These are phyloP conservation scores for Pitta sordida DNA, from an alignment of 2,113 vertebrate genomes.

Conservation along the genomic window DNA sequence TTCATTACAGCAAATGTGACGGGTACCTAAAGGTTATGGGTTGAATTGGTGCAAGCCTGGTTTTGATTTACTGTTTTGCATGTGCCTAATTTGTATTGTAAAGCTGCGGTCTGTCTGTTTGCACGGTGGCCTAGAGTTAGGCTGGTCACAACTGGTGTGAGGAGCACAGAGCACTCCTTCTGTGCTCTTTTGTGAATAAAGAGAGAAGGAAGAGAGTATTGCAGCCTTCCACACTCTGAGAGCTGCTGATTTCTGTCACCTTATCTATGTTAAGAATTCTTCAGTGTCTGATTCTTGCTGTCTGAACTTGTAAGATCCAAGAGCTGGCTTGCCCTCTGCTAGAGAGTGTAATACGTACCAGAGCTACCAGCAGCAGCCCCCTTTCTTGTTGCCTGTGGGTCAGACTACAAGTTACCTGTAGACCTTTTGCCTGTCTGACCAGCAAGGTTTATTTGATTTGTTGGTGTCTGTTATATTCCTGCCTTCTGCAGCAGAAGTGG, in stretches of 20 bases:
- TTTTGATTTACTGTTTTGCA: neutral
- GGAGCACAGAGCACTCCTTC: neutral
- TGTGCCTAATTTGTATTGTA: neutral
- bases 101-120: fast-evolving
- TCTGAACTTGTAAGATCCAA: neutral
- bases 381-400: neutral
- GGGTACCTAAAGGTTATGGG: neutral
- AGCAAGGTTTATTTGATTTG: neutral
- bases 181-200: neutral
- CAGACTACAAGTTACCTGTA: neutral
- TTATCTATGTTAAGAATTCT: neutral
- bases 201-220: neutral
- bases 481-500: neutral
- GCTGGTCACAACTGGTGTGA: neutral
- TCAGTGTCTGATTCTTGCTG: neutral
- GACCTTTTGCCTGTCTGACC: neutral
- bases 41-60: neutral
- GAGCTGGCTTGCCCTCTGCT: neutral
- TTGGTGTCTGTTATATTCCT: neutral
- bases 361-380: neutral
- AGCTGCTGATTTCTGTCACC: neutral
- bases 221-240: fast-evolving
- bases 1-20: neutral
- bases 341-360: neutral
- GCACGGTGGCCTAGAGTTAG: neutral